Base-by-base conservation (phyloP, 2,888 invertebrate species). In the Anorthoa munda region DNA sequence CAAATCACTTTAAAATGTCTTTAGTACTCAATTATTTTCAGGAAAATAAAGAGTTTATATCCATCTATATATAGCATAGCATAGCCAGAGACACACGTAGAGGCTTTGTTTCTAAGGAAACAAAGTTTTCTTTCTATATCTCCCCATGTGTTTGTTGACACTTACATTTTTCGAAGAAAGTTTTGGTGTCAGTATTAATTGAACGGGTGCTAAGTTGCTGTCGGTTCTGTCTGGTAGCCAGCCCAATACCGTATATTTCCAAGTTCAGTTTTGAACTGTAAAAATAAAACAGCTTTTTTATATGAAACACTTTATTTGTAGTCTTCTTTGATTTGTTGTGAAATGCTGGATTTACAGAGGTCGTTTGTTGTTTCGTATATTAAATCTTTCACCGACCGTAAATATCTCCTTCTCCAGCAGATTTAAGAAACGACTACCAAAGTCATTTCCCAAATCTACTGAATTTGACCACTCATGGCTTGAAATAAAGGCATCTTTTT, bases 121-220 rank as follows among this genome's bases (percentile, higher is more conserved):
- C 55, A 45, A 81, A 80, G 65, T 81, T 79, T 63, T 63, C 26
- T 11, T 9, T 53, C 26, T 51, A n/a, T 21, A 12, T 23, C 60
- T 60, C 26, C 50, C 64, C 21, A 18, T 12, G 46, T 74, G 55
- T 66, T 53, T 21, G 26, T n/a, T 21, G 61, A 61, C 64, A 78
- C 61, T 55, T 45, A 60, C 55, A 12, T 80, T 61, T 64, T 55
- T 46, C 60, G 18, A 63, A 70, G 58, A 51, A 81, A 79, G 81
- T 75, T 80, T 60, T 51, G 46, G 21, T 68, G 69, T 53, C 76
- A 79, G 63, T 70, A 81, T 70, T 79, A 79, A 79, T 79, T 81
- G 68, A 63, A 59, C 17, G 66, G 61, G 58, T 75, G 46, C 63
- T 39, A 46, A 67, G 56, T 39, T 53, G 26, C 45, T 79, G 81